These are phyloP conservation scores for Melanerpes aurifrons DNA, from an alignment of 2,113 vertebrate species.

Conservation along the genomic window DNA sequence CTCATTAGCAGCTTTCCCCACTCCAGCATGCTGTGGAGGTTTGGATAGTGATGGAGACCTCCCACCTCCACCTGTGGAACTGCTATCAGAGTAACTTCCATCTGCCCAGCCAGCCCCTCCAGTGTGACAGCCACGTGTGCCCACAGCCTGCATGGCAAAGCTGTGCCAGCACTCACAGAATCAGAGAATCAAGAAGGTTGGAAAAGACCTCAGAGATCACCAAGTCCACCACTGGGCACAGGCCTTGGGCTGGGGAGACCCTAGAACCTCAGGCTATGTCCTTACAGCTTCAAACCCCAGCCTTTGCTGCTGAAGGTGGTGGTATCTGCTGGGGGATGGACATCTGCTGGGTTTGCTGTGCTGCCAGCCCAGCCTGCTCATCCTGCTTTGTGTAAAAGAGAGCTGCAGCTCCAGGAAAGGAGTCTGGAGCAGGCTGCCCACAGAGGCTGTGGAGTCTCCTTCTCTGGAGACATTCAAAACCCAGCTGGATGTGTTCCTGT, in stretches of 20 bases:
- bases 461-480: no score
- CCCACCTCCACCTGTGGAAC: not conserved
- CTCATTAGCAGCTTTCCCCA: not conserved
- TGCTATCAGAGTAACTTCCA: not conserved
- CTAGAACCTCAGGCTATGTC: not conserved
- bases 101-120: not conserved
- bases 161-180: not conserved
- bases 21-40: not conserved
- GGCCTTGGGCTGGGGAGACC: not conserved
- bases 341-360: not conserved
- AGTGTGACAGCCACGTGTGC: not conserved
- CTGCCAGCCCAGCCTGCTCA: not conserved
- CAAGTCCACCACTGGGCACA: not conserved
- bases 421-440: no score
- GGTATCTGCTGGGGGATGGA: not conserved
- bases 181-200: no score
- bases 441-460: no score
- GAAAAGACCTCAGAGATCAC: no score
- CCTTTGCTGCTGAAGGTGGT: not conserved
- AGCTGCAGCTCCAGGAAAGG: not conserved
- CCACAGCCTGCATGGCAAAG: fast-evolving
- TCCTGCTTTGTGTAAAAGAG: fast-evolving
- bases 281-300: fast-evolving
- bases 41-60: not conserved
- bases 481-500: no score